These are phyloP conservation scores for Drosophila quinaria DNA, from an alignment of 2,888 invertebrate genomes.

Conservation along the genomic window DNA sequence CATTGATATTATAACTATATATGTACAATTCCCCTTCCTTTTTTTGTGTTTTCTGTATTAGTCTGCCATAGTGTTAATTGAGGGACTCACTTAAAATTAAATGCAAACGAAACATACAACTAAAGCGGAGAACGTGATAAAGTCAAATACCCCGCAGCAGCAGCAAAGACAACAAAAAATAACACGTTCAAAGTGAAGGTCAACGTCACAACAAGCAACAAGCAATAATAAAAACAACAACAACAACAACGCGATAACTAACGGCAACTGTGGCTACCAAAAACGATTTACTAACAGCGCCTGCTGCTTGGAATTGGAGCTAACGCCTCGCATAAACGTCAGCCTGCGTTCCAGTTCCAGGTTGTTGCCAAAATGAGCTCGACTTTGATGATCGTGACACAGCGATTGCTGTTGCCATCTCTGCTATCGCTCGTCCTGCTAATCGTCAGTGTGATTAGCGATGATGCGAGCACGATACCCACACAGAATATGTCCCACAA, in stretches of 20 bases:
- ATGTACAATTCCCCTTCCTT: conserved; percentile 14
- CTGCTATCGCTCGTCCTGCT: conserved; percentile 59
- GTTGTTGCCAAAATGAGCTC: conserved; percentile 31
- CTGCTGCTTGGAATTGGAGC: conserved; percentile 52
- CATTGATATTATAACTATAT: conserved; percentile 5
- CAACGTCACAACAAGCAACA: conserved; percentile 63
- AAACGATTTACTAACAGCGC: conserved; percentile 32
- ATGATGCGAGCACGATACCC: conserved; percentile 81
- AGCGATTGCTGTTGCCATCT: conserved; percentile 42
- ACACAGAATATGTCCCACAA: conserved; percentile 88
- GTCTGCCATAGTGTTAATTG: conserved; percentile 46
- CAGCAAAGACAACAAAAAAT: conserved; percentile 37
- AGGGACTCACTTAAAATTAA: conserved; percentile 47
- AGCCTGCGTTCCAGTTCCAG: conserved; percentile 6
- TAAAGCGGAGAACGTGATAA: conserved; percentile 56
- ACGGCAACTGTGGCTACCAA: conserved; percentile 72
- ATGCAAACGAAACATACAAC: conserved; percentile 50
- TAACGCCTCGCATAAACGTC: conserved; percentile 31
- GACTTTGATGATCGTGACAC: conserved; percentile 24
- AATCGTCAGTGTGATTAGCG: conserved; percentile 58
- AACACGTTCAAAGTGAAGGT: conserved; percentile 84
- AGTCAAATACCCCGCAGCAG: conserved; percentile 36
- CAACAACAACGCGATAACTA: conserved; percentile 43
- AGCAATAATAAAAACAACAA: conserved; percentile 34
- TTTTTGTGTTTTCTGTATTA: conserved; percentile 10